phyloP scores from a whole-genome alignment of 2,888 invertebrate genomes.

The Luffia ferchaultella region DNA sequence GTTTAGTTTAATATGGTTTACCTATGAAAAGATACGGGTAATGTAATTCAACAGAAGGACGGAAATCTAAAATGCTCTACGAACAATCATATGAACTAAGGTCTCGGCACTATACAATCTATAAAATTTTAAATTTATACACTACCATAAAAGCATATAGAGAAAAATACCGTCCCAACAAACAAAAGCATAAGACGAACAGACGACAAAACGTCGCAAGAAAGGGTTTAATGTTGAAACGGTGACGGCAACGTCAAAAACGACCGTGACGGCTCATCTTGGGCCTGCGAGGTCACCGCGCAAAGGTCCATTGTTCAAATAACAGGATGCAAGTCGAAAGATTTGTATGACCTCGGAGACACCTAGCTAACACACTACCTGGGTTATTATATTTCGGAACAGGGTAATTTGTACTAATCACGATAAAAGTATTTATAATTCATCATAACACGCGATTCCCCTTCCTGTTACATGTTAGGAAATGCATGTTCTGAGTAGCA shows the following conservation, averaged over 20 bases:
- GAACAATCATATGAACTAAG: too few relatives aligned
- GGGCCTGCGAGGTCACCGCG: conserved; percentile 24
- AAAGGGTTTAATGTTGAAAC: conserved; percentile 6
- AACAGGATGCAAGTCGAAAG: conserved; percentile 34
- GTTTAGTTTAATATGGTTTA: too few relatives aligned
- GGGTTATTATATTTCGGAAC: not conserved
- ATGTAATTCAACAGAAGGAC: too few relatives aligned
- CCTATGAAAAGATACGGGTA: too few relatives aligned
- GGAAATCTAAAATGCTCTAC: too few relatives aligned
- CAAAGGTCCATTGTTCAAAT: conserved; percentile 35
- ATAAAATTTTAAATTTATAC: too few relatives aligned
- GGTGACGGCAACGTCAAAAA: conserved; percentile 19
- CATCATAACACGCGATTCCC: not conserved
- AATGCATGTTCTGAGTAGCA: too few relatives aligned
- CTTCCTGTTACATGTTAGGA: too few relatives aligned
- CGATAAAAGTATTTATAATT: not conserved
- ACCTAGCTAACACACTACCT: not conserved
- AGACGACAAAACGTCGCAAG: conserved; percentile 3
- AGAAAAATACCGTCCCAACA: too few relatives aligned
- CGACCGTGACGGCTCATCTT: conserved; percentile 37
- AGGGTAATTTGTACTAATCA: not conserved
- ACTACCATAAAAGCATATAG: too few relatives aligned
- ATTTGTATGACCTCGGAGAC: not conserved
- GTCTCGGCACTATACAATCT: too few relatives aligned
- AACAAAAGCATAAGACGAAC: too few relatives aligned